phyloP scores from a whole-genome alignment of 2,797 vertebrate genomes.

The Tympanoctomys barrerae region DNA sequence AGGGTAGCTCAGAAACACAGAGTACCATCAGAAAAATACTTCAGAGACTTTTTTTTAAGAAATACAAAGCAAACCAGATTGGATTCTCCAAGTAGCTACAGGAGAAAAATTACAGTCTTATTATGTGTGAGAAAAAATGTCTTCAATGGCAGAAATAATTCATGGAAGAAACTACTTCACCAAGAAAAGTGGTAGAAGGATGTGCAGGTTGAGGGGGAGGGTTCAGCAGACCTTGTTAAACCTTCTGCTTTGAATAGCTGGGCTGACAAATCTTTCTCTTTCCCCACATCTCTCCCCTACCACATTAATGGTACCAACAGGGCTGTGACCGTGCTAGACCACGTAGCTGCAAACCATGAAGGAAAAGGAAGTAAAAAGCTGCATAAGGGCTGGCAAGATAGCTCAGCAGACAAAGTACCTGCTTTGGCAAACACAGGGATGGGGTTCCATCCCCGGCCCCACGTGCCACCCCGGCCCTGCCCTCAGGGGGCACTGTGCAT shows the following conservation, averaged over 20 bases:
- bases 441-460: too few relatives aligned
- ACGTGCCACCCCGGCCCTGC: too few relatives aligned
- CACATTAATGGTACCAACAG: neutral
- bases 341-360: neutral
- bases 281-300: too few relatives aligned
- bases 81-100: neutral
- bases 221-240: neutral
- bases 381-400: too few relatives aligned
- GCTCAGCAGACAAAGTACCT: too few relatives aligned
- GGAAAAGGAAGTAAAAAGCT: neutral
- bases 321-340: neutral
- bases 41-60: neutral
- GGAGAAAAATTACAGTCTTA: neutral
- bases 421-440: too few relatives aligned
- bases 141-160: neutral
- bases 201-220: accelerated
- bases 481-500: too few relatives aligned
- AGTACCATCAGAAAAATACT: neutral
- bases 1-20: neutral
- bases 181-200: neutral
- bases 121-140: neutral
- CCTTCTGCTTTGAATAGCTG: neutral
- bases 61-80: neutral
- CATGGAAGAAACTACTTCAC: neutral
- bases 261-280: neutral